phyloP scores from a whole-genome alignment of 2,113 vertebrate genomes.

The Leptosomus discolor region DNA sequence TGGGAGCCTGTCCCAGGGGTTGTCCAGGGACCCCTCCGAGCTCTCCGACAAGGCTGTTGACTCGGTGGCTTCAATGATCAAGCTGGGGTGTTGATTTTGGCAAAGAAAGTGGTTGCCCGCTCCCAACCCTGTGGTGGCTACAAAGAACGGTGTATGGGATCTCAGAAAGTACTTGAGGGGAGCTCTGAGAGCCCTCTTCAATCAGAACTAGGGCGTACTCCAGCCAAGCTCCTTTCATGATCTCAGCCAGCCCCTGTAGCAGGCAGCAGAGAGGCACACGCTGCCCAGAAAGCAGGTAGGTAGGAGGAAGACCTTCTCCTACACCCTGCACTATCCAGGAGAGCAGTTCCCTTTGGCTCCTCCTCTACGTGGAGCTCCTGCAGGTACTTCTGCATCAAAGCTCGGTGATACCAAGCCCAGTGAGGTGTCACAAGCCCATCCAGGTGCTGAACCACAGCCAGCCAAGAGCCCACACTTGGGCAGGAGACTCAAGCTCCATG shows the following conservation, averaged over 20 bases:
- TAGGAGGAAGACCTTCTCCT: neutral
- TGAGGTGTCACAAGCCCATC: neutral
- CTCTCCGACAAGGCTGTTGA: neutral
- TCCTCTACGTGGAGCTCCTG: neutral
- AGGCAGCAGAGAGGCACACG: neutral
- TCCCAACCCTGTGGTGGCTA: neutral
- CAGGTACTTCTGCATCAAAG: neutral
- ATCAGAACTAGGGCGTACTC: neutral
- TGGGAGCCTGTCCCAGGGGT: slow-evolving; percentile 30
- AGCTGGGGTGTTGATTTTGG: neutral
- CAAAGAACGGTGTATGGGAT: neutral
- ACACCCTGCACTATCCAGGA: neutral
- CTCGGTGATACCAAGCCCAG: neutral
- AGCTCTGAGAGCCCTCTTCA: neutral
- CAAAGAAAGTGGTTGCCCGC: neutral
- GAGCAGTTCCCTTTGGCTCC: neutral
- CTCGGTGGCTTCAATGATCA: neutral
- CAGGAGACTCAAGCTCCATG: accelerated
- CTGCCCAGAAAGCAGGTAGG: neutral
- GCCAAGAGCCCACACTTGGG: neutral
- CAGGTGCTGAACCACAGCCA: neutral
- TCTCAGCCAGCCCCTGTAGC: neutral
- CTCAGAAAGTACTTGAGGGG: neutral
- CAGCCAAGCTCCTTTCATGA: neutral
- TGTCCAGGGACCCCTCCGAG: neutral